Percentiles rank a stretch among this genome's conserved stretches.
phyloP scores from a whole-genome alignment of 2,888 invertebrate species.

The Platycheirus rosarum region DNA sequence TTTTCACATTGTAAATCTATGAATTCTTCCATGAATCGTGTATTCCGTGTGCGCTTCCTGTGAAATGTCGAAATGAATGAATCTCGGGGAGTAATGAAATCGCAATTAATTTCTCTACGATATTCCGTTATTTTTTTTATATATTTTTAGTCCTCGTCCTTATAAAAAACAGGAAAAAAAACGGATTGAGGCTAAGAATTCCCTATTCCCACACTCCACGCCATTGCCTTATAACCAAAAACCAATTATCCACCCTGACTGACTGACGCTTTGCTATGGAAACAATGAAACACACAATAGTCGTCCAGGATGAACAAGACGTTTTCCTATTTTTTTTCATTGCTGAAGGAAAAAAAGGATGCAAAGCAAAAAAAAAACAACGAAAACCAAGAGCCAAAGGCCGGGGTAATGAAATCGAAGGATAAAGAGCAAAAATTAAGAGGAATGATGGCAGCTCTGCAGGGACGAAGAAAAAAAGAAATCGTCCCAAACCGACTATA shows the following conservation, averaged over 20 bases:
- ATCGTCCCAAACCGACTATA: slow-evolving; percentile 42
- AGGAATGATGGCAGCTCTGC: slow-evolving; percentile 47
- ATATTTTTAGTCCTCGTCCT: slow-evolving; percentile 74
- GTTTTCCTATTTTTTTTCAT: slow-evolving; percentile 20
- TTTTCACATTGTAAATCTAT: slow-evolving; percentile 53
- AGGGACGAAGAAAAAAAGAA: background rate
- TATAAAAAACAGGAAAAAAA: slow-evolving; percentile 49
- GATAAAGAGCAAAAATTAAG: slow-evolving; percentile 70
- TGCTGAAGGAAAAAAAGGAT: background rate
- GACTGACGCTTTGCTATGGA: slow-evolving; percentile 72
- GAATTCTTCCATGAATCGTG: slow-evolving; percentile 61
- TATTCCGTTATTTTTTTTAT: slow-evolving; percentile 71
- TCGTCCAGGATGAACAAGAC: slow-evolving; percentile 65
- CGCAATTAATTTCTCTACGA: slow-evolving; percentile 82
- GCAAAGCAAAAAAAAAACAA: slow-evolving; percentile 30
- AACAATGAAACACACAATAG: slow-evolving; percentile 72
- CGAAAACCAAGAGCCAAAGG: slow-evolving; percentile 54
- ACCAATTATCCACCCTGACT: slow-evolving; percentile 73
- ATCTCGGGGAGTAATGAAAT: slow-evolving; percentile 81
- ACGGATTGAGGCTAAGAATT: slow-evolving; percentile 40
- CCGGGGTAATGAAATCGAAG: slow-evolving; percentile 73
- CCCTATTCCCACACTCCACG: slow-evolving; percentile 29
- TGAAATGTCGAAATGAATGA: slow-evolving; percentile 73
- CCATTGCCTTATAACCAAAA: slow-evolving; percentile 60
- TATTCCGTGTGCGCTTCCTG: slow-evolving; percentile 65